Conservation (phyloP, 2,888 invertebrate genomes). For the Lycophotia porphyrea region DNA sequence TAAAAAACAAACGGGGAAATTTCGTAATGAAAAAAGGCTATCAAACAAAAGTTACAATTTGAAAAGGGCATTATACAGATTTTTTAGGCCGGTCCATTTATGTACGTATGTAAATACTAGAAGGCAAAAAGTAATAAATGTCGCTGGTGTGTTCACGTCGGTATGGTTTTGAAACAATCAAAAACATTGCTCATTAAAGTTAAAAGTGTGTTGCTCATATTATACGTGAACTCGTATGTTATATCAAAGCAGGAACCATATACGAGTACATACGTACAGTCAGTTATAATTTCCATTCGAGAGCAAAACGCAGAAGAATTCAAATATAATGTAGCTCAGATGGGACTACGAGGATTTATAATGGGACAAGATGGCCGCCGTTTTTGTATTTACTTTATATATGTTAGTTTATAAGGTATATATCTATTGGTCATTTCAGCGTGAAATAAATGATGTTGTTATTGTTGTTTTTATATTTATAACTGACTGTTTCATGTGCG, state of each 20-base stretch:
- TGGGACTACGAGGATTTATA: constrained; percentile 27
- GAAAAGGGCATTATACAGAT: too few species aligned
- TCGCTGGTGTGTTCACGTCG: too few species aligned
- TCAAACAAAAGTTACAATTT: too few species aligned
- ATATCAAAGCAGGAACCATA: not conserved
- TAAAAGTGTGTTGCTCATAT: not conserved
- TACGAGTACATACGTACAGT: not conserved
- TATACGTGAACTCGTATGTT: not conserved
- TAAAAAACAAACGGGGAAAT: too few species aligned
- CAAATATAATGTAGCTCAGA: constrained; percentile 23
- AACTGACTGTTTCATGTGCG: not conserved
- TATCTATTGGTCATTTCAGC: too few species aligned
- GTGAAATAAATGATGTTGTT: too few species aligned
- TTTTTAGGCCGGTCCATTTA: too few species aligned
- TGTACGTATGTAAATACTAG: not conserved
- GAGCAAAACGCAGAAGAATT: constrained; percentile 23
- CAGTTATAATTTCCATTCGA: constrained; percentile 26
- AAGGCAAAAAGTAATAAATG: not conserved
- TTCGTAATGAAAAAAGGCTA: too few species aligned
- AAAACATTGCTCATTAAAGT: not conserved
- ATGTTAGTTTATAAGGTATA: too few species aligned
- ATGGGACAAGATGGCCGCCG: constrained; percentile 42
- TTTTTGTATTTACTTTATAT: too few species aligned
- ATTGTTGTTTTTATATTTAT: too few species aligned
- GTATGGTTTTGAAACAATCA: too few species aligned